Conservation (phyloP, 2,888 invertebrate species). For the Lissonota sp. region DNA sequence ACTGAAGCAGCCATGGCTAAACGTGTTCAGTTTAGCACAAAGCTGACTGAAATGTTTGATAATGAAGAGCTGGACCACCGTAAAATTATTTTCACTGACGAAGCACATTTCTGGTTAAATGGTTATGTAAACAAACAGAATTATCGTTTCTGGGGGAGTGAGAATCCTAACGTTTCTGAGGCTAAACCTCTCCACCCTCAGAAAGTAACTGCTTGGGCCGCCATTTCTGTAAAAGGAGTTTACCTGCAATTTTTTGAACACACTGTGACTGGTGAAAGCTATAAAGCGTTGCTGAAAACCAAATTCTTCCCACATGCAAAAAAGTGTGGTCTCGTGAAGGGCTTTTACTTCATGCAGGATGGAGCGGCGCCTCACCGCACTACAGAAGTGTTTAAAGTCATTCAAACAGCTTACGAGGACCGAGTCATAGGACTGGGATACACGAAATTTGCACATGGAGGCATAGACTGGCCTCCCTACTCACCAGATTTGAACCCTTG, state of each 20-base stretch:
- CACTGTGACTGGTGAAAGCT: conserved; percentile 12
- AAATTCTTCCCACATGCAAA: conserved; percentile 38
- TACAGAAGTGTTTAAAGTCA: not conserved
- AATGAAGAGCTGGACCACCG: too few relatives aligned
- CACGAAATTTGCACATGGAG: not conserved
- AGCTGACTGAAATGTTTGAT: too few relatives aligned
- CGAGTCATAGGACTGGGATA: not conserved
- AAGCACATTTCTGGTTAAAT: conserved; percentile 34
- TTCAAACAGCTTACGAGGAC: too few relatives aligned
- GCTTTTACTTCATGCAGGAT: conserved; percentile 38
- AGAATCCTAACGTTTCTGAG: conserved; percentile 16
- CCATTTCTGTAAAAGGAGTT: conserved; percentile 27
- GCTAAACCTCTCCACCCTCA: conserved; percentile 19
- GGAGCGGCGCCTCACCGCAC: conserved; percentile 26
- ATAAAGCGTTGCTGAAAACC: conserved; percentile 8
- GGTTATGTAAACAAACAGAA: conserved; percentile 31
- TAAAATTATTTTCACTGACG: too few relatives aligned
- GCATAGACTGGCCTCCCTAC: not conserved
- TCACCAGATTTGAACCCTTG: not conserved
- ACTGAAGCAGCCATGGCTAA: too few relatives aligned
- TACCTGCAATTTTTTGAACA: conserved; percentile 13
- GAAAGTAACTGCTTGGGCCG: conserved; percentile 38
- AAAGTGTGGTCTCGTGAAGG: conserved; percentile 10
- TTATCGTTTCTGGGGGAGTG: conserved; percentile 30
- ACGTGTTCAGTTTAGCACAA: too few relatives aligned